These are phyloP conservation scores for Cochlearius cochlearius DNA, from an alignment of 2,113 vertebrate genomes.

Conservation along the genomic window DNA sequence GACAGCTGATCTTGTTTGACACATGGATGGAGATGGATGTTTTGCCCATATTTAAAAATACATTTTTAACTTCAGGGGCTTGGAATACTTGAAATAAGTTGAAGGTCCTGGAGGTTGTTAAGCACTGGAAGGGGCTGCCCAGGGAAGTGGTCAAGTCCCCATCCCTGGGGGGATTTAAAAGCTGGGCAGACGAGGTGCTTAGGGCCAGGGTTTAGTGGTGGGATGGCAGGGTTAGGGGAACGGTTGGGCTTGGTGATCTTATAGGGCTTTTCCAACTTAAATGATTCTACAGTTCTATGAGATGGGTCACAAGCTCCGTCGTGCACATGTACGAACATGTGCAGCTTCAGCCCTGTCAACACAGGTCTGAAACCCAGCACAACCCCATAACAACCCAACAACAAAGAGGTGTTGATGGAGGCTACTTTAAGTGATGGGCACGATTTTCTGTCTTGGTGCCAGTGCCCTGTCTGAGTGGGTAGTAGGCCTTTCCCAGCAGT, in stretches of 20 bases:
- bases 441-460: neutral
- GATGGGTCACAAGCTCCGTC: neutral
- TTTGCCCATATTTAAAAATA: neutral
- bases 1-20: neutral
- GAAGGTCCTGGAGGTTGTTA: neutral
- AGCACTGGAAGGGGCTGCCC: too few species aligned
- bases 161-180: too few species aligned
- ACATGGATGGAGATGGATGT: neutral
- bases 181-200: too few species aligned
- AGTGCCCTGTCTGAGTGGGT: neutral
- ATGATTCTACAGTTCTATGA: too few species aligned
- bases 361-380: neutral
- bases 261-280: too few species aligned
- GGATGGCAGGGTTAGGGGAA: too few species aligned
- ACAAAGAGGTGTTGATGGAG: neutral
- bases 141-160: too few species aligned
- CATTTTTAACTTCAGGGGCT: neutral
- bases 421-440: neutral
- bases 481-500: neutral
- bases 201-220: too few species aligned
- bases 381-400: neutral
- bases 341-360: neutral
- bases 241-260: too few species aligned
- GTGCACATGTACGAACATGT: neutral
- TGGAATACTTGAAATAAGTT: neutral